Evolutionary conservation across 2,888 invertebrate genomes (phyloP).

Genomic region (Pseudoips prasinana): DNA sequence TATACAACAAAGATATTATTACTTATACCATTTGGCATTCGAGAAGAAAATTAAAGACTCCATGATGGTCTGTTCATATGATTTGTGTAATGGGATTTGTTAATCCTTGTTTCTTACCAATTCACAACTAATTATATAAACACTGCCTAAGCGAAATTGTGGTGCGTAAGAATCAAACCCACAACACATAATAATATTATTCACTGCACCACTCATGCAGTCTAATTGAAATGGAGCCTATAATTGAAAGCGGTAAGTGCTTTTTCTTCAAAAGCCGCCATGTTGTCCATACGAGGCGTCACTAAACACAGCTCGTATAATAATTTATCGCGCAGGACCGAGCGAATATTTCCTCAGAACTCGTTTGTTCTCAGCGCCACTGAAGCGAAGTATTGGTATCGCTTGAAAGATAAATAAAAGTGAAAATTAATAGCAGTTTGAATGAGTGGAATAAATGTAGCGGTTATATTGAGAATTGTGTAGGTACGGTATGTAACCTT

Average conservation of each 20-base stretch:
- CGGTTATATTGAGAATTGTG: no score
- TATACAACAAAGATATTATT: no score
- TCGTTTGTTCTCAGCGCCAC: conserved; percentile 13
- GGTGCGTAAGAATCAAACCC: no score
- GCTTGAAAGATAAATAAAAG: background rate
- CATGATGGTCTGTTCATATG: conserved; percentile 24
- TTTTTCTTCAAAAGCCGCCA: no score
- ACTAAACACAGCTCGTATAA: conserved; percentile 15
- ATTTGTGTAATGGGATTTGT: conserved; percentile 11
- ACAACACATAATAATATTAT: no score
- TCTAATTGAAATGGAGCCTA: no score
- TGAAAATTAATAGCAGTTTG: background rate
- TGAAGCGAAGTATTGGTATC: background rate
- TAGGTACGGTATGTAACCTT: no score
- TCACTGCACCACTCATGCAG: no score
- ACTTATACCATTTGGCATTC: conserved; percentile 11
- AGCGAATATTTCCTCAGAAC: conserved; percentile 17
- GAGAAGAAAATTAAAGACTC: conserved; percentile 22
- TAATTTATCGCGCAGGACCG: conserved; percentile 35
- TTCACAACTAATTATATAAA: no score
- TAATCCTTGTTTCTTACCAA: background rate
- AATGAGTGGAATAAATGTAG: background rate
- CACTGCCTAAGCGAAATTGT: no score
- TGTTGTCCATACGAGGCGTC: conserved; percentile 4
- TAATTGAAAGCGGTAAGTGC: no score